Base-by-base conservation (phyloP, 2,797 vertebrate species). In the Sebastes trivittatus region DNA sequence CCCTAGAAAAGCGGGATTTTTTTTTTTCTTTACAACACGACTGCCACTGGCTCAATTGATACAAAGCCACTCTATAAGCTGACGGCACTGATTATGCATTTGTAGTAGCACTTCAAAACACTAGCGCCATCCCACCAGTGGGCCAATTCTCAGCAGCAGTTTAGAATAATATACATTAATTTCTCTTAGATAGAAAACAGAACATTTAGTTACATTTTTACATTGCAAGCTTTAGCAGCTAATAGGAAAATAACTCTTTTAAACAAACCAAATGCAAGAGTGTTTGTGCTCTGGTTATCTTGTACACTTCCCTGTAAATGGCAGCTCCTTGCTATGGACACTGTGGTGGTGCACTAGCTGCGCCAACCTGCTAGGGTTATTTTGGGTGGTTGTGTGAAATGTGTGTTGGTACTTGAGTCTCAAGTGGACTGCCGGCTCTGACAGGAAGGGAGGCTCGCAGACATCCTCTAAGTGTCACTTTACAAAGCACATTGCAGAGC, bases 351-450 rank as follows among this genome's bases (percentile, higher is more conserved):
- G 59, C 22, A 23, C 62, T 49, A 8, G 46, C 46, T 55, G 71
- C 72, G 3, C 52, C 72, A 75, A 79, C 73, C 86, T 65, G 80
- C 78, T 61, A 1, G 23, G 77, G 88, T 87, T 95, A 94, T 93
- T 94, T 92, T 83, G 77, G 89, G 88, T 76, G 80, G 75, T 79
- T 85, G 89, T 89, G 84, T 83, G 75, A 93, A 93, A 93, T 91
- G 83, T 87, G 83, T 88, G 87, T 88, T 86, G 84, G 86, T 92
- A 88, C 93, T 94, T 89, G 80, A 93, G 89, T 87, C 88, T 91
- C 76, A 92, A 94, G 93, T 93, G 89, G 88, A 81, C 85, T 64
- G 83, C 88, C 87, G 84, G 76, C 89, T 89, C 73, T 88, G 86
- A 92, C 91, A 93, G 90, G 89, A 91, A 84, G 81, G 80, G 83